Evolutionary conservation across 2,113 vertebrate species (phyloP), one percentile per base, ranked within the genome.

Genomic region (Carassius carassius): DNA sequence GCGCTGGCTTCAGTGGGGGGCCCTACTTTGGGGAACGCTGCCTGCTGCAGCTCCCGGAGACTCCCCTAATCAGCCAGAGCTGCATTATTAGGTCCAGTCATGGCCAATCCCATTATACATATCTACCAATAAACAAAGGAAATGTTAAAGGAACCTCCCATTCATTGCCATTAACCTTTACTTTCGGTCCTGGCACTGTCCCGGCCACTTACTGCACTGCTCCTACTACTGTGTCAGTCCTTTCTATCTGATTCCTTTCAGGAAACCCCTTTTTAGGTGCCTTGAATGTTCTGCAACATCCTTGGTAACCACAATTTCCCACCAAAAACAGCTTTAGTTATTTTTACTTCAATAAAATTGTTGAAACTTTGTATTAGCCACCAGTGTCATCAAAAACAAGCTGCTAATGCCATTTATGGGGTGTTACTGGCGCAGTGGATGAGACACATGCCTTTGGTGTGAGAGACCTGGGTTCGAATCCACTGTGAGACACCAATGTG

Each of bases 141-240:
- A 95, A 94, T 91, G 94, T 95, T 95, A 94, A 95, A 95, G 88
- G 92, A 93, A 91, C 92, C 94, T 94, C 94, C 92, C 90, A 94
- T 94, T 94, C 88, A 73, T 89, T 89, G 88, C 90, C 92, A 94
- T 94, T 93, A 94, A 94, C 93, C 91, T 92, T 91, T 23, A 11
- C 29, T 78, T 78, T 91, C 89, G 85, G 90, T 92, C 89, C 91
- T 86, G 54, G 90, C 81, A 82, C 41, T 91, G 91, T 91, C 90
- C 87, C 87, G 79, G 83, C 88, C 88, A 88, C 90, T 90, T 87
- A 12, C 19, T 16, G 65, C 70, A 32, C 83, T 12, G 21, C 63
- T 72, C 2, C 60, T 63, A 41, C 37, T 41, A 5, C 70, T 80
- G 67, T 25, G 16, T 32, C 9, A n/a, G n/a, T 56, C 72, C 87